Evolutionary conservation across 2,797 vertebrate genomes (phyloP).

Genomic region (Brachyalestes nurse): DNA sequence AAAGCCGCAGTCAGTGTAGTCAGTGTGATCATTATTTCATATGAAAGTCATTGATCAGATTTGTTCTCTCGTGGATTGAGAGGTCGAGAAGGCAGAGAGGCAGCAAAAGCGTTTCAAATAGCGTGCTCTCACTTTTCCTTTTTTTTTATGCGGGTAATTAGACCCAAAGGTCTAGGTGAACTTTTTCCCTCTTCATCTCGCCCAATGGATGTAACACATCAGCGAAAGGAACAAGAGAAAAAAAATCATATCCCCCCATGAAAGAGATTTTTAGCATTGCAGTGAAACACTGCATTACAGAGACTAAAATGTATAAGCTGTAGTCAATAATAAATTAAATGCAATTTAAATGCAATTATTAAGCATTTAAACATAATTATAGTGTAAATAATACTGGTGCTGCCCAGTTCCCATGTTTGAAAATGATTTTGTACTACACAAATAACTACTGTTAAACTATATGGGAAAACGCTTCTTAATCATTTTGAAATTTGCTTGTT

Average conservation of each 20-base stretch:
- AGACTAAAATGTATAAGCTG: too few relatives aligned
- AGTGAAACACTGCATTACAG: not conserved
- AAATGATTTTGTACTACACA: too few relatives aligned
- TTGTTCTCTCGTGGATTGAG: not conserved
- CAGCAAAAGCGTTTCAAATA: not conserved
- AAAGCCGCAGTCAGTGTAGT: not conserved
- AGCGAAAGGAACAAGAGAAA: not conserved
- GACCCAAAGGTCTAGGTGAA: not conserved
- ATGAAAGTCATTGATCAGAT: slow-evolving; percentile 1
- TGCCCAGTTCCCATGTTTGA: too few relatives aligned
- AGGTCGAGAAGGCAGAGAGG: not conserved
- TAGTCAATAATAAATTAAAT: too few relatives aligned
- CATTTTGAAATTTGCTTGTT: too few relatives aligned
- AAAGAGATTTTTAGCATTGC: not conserved
- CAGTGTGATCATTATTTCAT: not conserved
- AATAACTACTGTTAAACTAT: too few relatives aligned
- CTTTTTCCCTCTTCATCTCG: slow-evolving; percentile 2
- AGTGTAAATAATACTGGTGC: too few relatives aligned
- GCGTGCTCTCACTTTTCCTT: slow-evolving; percentile 6
- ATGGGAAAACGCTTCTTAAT: too few relatives aligned
- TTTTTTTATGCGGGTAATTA: not conserved
- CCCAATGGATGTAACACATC: not conserved
- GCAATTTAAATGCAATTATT: too few relatives aligned
- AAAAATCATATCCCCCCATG: not conserved
- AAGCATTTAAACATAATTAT: too few relatives aligned